These are phyloP conservation scores for Parazoanthus swiftii DNA, from an alignment of 92 coral and sea anemone species.

Conservation along the genomic window DNA sequence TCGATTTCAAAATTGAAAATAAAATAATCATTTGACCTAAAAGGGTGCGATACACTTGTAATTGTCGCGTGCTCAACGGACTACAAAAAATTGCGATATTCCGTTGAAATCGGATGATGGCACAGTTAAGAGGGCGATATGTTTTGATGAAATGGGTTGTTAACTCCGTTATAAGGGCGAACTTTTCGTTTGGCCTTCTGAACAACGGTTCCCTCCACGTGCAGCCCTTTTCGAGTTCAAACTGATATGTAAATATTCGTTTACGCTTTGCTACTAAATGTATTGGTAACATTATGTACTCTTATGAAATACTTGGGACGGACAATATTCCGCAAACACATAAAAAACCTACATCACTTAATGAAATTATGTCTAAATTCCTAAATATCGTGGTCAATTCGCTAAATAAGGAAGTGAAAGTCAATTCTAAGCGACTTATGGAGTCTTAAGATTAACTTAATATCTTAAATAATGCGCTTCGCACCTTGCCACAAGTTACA, in stretches of 20 bases:
- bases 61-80: background rate
- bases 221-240: background rate
- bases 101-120: background rate
- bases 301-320: background rate
- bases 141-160: background rate
- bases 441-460: too few relatives aligned
- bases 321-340: background rate
- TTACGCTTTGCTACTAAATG: background rate
- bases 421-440: background rate
- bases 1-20: background rate
- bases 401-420: background rate
- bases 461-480: background rate
- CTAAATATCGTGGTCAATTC: background rate
- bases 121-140: background rate
- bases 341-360: background rate
- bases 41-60: background rate
- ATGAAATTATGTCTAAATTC: too few relatives aligned
- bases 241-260: background rate
- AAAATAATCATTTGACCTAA: background rate
- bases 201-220: background rate
- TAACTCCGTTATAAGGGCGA: background rate
- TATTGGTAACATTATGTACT: background rate
- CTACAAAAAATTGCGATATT: background rate
- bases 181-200: background rate
- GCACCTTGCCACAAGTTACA: background rate